Base-by-base conservation (phyloP, 2,797 vertebrate species). In the Sebastes paucispinis region DNA sequence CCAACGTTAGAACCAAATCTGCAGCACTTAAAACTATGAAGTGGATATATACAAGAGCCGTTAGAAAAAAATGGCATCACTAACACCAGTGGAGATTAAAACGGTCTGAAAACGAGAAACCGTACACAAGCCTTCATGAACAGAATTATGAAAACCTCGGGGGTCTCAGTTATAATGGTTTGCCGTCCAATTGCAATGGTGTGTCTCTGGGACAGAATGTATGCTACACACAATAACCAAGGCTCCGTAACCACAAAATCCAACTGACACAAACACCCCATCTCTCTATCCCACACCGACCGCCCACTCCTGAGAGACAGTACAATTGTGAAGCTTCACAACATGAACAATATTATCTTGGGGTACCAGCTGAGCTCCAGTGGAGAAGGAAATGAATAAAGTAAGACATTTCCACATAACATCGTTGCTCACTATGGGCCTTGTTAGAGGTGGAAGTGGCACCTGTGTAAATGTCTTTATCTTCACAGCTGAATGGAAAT, bases 341-440 rank as follows among this genome's bases (percentile, higher is more conserved):
- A 83, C 58, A 58, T 67, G 73, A 88, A 91, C 91, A 92, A 87
- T 91, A 79, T 90, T 92, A 93, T 94, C 91, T 84, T 36, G 20
- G 39, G 80, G 79, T 78, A 77, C 74, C 90, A 92, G 90, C 86
- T 79, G 90, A 90, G 89, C 88, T 85, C 70, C 76, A 70, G 57
- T 20, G 27, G 63, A 85, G 76, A 82, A 85, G 54, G 63, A 74
- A 88, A 75, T 77, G 75, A 87, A 84, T 86, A 80, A 84, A 91
- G 80, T 76, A 39, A 89, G 75, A 89, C 82, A 62, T 85, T 77
- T 80, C 47, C 70, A 73, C 67, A 78, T 69, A 81, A 80, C 72
- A 83, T 50, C 82, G 73, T 80, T 75, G 73, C 80, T 81, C 73
- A 82, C 60, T 74, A 65, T 54, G 31, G 32, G 43, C 64, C 50